Evolutionary conservation across 2,113 vertebrate species (phyloP), one percentile per base, ranked within the genome.

Genomic region (Cyanistes caeruleus): DNA sequence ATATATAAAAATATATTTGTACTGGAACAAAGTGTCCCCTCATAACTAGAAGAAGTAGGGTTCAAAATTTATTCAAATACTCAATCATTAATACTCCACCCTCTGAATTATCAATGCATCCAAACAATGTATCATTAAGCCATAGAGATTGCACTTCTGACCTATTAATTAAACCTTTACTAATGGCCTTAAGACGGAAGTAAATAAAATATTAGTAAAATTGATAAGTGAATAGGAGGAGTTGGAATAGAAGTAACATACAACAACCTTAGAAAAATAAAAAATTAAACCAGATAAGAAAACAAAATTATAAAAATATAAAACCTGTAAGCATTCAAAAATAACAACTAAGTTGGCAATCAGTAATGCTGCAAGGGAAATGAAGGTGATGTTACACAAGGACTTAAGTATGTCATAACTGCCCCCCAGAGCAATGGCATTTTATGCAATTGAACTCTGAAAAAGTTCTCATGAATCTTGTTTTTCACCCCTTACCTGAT

Each of bases 171-270:
- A 77, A 52, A 68, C 46, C 37, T 80, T 85, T 82, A 25, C 22
- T 67, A 67, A 72, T 89, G 35, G 39, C 44, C 31, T 78, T 68
- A 89, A 82, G 84, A 89, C 48, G 56, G 52, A 95, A 93, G 73
- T 78, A 89, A 95, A 94, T 89, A 90, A 81, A 95, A 44, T 82
- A 74, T 19, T 84, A 78, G 24, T 64, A 62, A 83, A 92, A 91
- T n/a, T 68, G 73, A 4, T 91, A 75, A 22, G 14, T 60, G 52
- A 94, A 81, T 81, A 46, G 52, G 55, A 89, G 80, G 68, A 92
- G 24, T 10, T 70, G 33, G 33, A 84, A 52, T 21, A 55, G 31
- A 35, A 64, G 11, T 55, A 67, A 68, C 11, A 16, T 81, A 14
- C 7, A 80, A 52, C 46, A 31, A 23, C 16, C 43, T 63, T 59